Percentiles rank a stretch among this genome's conserved stretches.
Conservation (phyloP, 2,888 invertebrate species). For the Pecten maximus region DNA sequence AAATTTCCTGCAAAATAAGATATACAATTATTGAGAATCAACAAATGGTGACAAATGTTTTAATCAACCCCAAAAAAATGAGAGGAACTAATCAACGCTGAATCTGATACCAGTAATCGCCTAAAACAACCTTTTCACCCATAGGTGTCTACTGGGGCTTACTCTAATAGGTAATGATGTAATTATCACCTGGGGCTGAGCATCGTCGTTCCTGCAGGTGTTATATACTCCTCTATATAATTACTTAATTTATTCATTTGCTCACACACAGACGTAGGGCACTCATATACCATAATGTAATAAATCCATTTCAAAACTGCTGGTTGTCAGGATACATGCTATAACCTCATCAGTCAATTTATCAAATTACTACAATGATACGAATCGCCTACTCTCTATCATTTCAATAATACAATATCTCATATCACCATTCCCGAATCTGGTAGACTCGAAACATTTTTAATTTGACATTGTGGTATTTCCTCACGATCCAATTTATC, state of each 20-base stretch:
- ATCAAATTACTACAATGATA: conserved; percentile 19
- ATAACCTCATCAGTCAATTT: neutral
- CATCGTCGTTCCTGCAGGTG: neutral
- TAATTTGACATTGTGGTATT: neutral
- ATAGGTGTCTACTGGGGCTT: too few species aligned
- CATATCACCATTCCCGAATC: neutral
- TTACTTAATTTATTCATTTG: neutral
- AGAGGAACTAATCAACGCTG: neutral
- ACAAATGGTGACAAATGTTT: neutral
- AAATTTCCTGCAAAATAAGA: neutral
- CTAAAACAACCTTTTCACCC: too few species aligned
- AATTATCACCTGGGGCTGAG: neutral
- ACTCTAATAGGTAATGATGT: neutral
- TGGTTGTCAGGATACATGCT: neutral
- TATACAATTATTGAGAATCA: neutral
- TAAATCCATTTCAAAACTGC: neutral
- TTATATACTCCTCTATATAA: neutral
- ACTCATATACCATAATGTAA: neutral
- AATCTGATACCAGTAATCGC: neutral
- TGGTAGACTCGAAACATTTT: neutral
- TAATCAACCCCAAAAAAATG: neutral
- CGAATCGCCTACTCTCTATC: neutral
- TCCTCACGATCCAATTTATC: neutral
- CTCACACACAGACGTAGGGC: neutral
- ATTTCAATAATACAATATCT: neutral